Conservation (phyloP, 2,888 invertebrate genomes). For the Melanchra persicariae region DNA sequence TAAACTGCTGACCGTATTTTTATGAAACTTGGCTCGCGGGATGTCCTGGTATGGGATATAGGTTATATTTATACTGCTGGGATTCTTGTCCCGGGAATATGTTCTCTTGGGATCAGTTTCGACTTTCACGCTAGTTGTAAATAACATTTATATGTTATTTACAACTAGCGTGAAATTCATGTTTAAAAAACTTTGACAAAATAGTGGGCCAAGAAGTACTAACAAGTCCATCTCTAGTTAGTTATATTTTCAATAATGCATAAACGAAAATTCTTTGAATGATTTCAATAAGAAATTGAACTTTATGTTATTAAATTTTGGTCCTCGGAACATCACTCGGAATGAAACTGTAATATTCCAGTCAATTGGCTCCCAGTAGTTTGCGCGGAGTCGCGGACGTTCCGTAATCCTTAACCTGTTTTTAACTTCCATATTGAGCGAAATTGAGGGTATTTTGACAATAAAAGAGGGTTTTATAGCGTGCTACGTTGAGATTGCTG, state of each 20-base stretch:
- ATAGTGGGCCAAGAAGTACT: no score
- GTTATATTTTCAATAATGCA: not conserved
- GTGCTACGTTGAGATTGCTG: conserved; percentile 4
- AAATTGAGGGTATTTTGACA: conserved; percentile 36
- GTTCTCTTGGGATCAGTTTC: no score
- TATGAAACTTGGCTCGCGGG: no score
- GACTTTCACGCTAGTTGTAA: no score
- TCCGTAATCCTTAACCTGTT: conserved; percentile 44
- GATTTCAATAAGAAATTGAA: conserved; percentile 18
- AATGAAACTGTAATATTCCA: conserved; percentile 46
- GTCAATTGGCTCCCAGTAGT: conserved; percentile 42
- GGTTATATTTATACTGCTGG: no score
- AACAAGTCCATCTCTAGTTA: no score
- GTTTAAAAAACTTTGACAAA: no score
- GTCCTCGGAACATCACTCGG: conserved; percentile 25
- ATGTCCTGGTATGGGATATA: no score
- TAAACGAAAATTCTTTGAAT: not conserved
- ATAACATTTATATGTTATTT: no score
- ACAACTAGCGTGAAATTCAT: no score
- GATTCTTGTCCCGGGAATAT: no score
- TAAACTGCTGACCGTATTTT: no score
- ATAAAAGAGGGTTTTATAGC: conserved; percentile 10
- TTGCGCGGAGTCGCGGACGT: conserved; percentile 19
- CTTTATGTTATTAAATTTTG: conserved; percentile 23
- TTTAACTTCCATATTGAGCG: conserved; percentile 41